A percentile compares a stretch with the other conserved stretches of the same genome.
Evolutionary conservation across 2,888 invertebrate species (phyloP).

Genomic region (Drosophila tripunctata): DNA sequence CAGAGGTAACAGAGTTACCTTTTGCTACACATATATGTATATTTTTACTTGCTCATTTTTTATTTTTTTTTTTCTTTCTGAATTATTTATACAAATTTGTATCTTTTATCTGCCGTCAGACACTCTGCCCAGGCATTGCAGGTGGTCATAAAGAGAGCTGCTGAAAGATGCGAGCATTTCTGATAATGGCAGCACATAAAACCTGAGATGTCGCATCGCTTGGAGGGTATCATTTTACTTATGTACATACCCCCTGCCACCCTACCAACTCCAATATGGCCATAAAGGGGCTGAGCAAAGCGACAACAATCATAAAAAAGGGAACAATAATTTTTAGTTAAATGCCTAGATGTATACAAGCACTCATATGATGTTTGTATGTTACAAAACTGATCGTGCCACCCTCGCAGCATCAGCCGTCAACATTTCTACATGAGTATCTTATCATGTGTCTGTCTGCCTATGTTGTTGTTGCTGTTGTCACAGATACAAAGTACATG

Average conservation of each 20-base stretch:
- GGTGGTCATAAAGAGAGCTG: conserved; percentile 65
- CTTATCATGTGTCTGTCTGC: conserved; percentile 51
- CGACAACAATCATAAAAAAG: conserved; percentile 56
- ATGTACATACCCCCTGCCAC: too few species aligned
- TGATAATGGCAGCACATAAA: conserved; percentile 67
- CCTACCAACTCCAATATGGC: conserved; percentile 56
- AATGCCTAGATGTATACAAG: background rate
- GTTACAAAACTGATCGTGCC: background rate
- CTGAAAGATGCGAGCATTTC: conserved; percentile 51
- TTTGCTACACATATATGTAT: conserved; percentile 1
- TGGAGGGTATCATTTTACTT: conserved; percentile 18
- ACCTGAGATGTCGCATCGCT: conserved; percentile 47
- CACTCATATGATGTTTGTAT: background rate
- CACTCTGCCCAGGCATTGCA: conserved; percentile 55
- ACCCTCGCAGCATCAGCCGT: conserved; percentile 50
- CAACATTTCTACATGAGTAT: conserved; percentile 49
- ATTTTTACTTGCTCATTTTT: background rate
- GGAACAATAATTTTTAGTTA: conserved; percentile 65
- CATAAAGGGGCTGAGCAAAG: conserved; percentile 58
- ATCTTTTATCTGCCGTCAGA: conserved; percentile 33
- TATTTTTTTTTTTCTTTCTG: conserved; percentile 20
- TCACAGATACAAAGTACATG: conserved; percentile 71
- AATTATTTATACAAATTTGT: conserved; percentile 69
- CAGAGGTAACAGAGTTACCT: background rate
- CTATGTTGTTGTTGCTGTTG: conserved; percentile 27